Percentiles rank a stretch among this genome's conserved stretches.
phyloP scores from a whole-genome alignment of 2,113 vertebrate genomes.

The Apteryx owenii region DNA sequence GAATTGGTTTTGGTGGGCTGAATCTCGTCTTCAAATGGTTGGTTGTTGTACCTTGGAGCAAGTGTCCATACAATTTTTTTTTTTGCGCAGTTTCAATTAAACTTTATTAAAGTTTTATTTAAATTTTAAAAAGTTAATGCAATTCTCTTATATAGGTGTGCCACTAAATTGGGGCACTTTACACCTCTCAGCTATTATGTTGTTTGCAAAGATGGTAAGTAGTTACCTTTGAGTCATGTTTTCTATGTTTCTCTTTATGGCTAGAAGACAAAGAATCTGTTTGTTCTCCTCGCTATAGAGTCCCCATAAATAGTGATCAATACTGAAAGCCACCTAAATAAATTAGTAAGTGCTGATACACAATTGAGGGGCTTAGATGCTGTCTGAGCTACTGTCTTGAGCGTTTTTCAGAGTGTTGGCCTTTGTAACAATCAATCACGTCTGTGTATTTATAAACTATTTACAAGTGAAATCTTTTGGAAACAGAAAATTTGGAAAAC shows the following conservation, averaged over 20 bases:
- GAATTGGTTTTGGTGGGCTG: not conserved
- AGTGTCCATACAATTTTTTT: not conserved
- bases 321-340: not conserved
- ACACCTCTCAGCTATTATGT: not conserved
- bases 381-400: not conserved
- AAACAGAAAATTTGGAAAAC: not conserved
- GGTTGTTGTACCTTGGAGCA: not conserved
- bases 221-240: not conserved
- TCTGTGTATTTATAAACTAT: not conserved
- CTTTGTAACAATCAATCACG: not conserved
- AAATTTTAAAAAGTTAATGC: not conserved
- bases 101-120: not conserved
- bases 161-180: not conserved
- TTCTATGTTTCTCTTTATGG: not conserved
- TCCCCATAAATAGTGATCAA: not conserved
- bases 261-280: not conserved
- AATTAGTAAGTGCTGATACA: not conserved
- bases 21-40: not conserved
- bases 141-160: not conserved
- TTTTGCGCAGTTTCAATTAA: not conserved
- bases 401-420: not conserved
- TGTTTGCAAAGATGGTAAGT: not conserved
- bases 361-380: not conserved
- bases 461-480: not conserved
- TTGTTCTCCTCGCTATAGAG: not conserved